phyloP scores from a whole-genome alignment of 2,113 vertebrate genomes.

The Rhinoptilus africanus region DNA sequence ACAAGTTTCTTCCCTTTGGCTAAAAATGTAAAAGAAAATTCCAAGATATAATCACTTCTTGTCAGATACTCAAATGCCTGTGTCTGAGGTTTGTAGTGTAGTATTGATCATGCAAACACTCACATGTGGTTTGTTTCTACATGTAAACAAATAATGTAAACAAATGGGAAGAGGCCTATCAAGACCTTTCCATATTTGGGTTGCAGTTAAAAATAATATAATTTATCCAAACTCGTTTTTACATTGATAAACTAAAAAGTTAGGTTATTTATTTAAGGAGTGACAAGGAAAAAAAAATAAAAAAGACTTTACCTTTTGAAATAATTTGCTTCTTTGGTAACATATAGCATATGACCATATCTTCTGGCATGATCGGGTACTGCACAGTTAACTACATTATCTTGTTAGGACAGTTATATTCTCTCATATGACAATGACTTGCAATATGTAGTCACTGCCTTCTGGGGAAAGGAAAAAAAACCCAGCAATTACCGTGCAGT shows the following conservation, averaged over 20 bases:
- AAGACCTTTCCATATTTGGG: not conserved
- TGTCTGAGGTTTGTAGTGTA: not conserved
- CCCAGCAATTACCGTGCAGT: slow-evolving; percentile 77
- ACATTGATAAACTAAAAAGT: not conserved
- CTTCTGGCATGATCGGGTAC: slow-evolving; percentile 31
- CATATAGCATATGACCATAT: not conserved
- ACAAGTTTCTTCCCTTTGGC: not conserved
- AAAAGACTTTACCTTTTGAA: not conserved
- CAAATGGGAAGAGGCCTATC: not conserved
- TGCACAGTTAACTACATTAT: slow-evolving; percentile 48
- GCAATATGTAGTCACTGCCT: slow-evolving; percentile 70
- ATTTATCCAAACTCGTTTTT: not conserved
- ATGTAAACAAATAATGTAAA: too few species aligned
- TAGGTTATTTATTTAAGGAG: not conserved
- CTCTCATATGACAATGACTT: slow-evolving; percentile 73
- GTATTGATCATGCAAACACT: not conserved
- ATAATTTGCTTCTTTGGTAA: slow-evolving; percentile 28
- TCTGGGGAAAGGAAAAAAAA: slow-evolving; percentile 60
- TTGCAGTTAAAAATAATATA: not conserved
- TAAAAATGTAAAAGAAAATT: not conserved
- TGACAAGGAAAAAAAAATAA: not conserved
- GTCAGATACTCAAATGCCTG: not conserved
- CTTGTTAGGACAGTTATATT: slow-evolving; percentile 65
- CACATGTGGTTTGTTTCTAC: not conserved
- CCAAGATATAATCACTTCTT: not conserved